Evolutionary conservation across 2,797 vertebrate species (phyloP).

Genomic region (Otolemur crassicaudatus): DNA sequence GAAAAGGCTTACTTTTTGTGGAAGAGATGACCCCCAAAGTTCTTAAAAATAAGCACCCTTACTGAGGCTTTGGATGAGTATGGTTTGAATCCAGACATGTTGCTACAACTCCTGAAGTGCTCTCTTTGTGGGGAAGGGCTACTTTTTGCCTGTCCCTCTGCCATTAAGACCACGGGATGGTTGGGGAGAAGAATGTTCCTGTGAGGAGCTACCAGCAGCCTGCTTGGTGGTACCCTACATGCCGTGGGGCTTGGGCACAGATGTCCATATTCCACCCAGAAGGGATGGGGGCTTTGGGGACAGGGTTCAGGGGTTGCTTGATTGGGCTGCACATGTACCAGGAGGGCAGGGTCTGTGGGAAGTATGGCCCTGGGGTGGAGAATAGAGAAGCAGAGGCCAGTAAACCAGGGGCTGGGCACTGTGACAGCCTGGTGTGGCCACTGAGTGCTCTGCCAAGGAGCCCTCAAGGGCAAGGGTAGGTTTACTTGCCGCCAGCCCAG

Average conservation of each 20-base stretch:
- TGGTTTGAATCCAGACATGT: neutral
- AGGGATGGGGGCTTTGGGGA: too few species aligned
- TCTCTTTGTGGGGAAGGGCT: neutral
- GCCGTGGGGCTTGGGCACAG: neutral
- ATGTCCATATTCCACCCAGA: neutral
- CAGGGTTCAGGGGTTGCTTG: neutral
- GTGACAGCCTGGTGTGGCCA: neutral
- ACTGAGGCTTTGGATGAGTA: neutral
- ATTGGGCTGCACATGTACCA: neutral
- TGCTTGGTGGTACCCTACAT: too few species aligned
- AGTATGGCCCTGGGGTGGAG: neutral
- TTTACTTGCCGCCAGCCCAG: neutral
- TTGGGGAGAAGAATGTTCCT: too few species aligned
- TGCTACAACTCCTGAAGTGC: neutral
- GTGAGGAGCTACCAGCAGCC: neutral
- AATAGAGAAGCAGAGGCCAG: neutral
- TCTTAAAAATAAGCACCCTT: neutral
- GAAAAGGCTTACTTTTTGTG: neutral
- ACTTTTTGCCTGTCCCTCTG: neutral
- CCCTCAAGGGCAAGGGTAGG: neutral
- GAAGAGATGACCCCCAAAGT: neutral
- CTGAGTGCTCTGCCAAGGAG: neutral
- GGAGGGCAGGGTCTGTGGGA: neutral
- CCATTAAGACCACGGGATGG: neutral
- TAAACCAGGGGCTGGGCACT: neutral